Base-by-base conservation (phyloP, 2,797 vertebrate species). In the Dermochelys coriacea region DNA sequence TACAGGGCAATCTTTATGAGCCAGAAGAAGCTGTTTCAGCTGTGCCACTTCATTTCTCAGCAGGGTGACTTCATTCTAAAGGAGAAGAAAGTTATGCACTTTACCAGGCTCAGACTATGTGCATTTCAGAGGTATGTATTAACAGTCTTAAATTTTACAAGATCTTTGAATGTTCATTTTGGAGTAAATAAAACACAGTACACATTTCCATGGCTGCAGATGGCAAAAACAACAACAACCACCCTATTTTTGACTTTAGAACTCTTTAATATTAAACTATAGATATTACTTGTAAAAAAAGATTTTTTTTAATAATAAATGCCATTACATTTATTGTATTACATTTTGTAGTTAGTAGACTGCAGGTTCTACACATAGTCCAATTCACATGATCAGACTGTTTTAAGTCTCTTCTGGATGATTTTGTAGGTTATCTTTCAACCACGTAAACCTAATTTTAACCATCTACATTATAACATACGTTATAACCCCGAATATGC, bases 1-100 rank as follows among this genome's bases (percentile, higher is more conserved):
- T 98, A 99, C 99, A 97, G 99, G 99, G 98, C 99, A 99, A 99
- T 99, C 99, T 99, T 99, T 99, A 99, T 99, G 99, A 99, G 99
- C 99, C 99, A 99, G 99, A 98, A 99, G 99, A 98, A 99, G 99
- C 99, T 99, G 99, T 98, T 99, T 99, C 98, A 99, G 99, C 98
- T 99, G 99, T 97, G 99, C 99, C 98, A 99, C 99, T 99, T 99
- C 99, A 98, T 99, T 99, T 98, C 99, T 99, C 99, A 99, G 99
- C 98, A 99, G 99, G 98, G 99, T 99, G 98, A 99, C 99, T 99
- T 99, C 99, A 97, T 97, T 99, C 99, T 99, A 98, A 96, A 98
- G 98, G 97, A 97, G 97, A 98, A 98, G 97, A 98, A 98, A 99
- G 96, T 98, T 98, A 96, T 91, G 57, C 88, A 97, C 96, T 96